These are phyloP conservation scores for Drosophila santomea DNA, from an alignment of 1,140 invertebrate genomes.

Conservation along the genomic window DNA sequence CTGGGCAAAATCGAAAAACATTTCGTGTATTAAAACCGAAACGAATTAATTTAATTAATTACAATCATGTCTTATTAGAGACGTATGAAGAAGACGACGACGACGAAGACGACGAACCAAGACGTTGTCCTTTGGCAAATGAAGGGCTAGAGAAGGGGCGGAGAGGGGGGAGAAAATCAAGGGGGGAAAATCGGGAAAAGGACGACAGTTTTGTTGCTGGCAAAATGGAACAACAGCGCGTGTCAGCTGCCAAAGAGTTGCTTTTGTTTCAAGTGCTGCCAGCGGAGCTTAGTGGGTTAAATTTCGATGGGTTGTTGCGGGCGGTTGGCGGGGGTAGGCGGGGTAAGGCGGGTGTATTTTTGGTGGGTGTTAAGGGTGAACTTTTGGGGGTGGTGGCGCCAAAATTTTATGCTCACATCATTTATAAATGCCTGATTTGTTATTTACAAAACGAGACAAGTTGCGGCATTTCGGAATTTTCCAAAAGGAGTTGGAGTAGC, in stretches of 20 bases:
- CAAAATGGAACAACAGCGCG: constrained; percentile 48
- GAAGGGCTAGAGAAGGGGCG: background rate
- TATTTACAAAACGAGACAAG: constrained; percentile 84
- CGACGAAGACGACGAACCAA: constrained; percentile 4
- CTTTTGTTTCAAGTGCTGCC: constrained; percentile 75
- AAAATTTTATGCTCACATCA: constrained; percentile 83
- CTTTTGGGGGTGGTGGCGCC: constrained; percentile 30
- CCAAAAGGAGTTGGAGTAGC: background rate
- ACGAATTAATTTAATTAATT: constrained; percentile 85
- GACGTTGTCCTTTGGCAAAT: background rate
- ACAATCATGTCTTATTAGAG: constrained; percentile 85
- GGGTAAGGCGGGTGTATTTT: background rate
- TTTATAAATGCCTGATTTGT: constrained; percentile 85
- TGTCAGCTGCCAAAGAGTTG: constrained; percentile 72
- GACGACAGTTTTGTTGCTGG: constrained; percentile 54
- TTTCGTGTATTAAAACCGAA: constrained; percentile 85
- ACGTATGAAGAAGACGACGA: constrained; percentile 68
- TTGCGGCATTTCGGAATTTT: constrained; percentile 74
- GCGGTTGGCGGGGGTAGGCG: too few species aligned
- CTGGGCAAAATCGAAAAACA: constrained; percentile 81
- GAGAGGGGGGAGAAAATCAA: background rate
- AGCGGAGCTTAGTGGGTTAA: constrained; percentile 39
- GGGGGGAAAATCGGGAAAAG: background rate
- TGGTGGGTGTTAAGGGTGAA: background rate
- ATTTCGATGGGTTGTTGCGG: background rate